phyloP scores from a whole-genome alignment of 2,797 vertebrate species.

The Brachyrhaphis roseni region DNA sequence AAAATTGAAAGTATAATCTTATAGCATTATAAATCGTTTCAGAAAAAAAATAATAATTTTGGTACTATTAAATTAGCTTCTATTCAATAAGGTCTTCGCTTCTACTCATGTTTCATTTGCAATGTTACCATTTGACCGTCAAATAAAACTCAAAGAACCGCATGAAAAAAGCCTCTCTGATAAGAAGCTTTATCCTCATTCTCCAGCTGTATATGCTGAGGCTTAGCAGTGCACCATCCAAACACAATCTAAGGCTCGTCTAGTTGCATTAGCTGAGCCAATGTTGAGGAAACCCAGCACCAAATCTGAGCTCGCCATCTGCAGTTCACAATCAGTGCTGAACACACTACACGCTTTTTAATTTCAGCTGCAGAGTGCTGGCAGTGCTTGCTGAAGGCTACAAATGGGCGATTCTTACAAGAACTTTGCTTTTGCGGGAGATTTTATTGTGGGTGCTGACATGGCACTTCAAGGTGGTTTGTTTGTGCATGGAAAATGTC shows the following conservation, averaged over 20 bases:
- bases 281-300: conserved; percentile 37
- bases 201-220: conserved; percentile 39
- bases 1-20: too few relatives aligned
- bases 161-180: conserved; percentile 5
- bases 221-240: conserved; percentile 48
- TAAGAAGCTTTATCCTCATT: conserved; percentile 43
- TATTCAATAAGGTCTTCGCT: background rate
- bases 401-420: conserved; percentile 16
- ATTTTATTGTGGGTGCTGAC: conserved; percentile 17
- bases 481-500: conserved; percentile 29
- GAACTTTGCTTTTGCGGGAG: conserved; percentile 6
- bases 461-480: conserved; percentile 22
- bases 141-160: conserved; percentile 8
- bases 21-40: background rate
- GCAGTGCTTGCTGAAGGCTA: conserved; percentile 10
- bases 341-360: conserved; percentile 27
- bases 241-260: conserved; percentile 29
- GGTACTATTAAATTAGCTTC: background rate
- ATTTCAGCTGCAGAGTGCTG: conserved; percentile 21
- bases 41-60: background rate
- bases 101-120: conserved; percentile 10
- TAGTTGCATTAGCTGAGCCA: conserved; percentile 34
- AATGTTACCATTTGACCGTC: background rate
- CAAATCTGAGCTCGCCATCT: conserved; percentile 19
- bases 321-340: conserved; percentile 37